Evolutionary conservation across 1,140 invertebrate genomes (phyloP), one percentile per base, ranked within the genome.

Genomic region (Caenorhabditis latens): DNA sequence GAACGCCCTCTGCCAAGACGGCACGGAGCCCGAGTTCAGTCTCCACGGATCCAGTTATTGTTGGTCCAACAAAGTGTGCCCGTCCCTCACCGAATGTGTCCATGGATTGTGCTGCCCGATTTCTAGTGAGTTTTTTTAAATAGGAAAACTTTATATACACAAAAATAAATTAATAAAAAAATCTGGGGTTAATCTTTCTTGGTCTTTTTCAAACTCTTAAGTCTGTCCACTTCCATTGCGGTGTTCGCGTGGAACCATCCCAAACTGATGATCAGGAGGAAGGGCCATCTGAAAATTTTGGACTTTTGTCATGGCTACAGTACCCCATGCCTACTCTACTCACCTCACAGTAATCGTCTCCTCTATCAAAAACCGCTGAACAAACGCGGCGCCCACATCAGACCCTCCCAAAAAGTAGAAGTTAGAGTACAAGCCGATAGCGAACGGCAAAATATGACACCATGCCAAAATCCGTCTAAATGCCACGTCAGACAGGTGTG

Each of bases 321-420:
- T n/a, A n/a, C 16, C n/a, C 16, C 16, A 21, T 63, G 3, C 2
- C 3, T 0, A 48, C 43, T 32, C 32, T 40, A 13, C 43, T 48
- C 86, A 92, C 63, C 91, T 87, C 6, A 92, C n/a, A 43, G 91
- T 89, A 55, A 92, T 88, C 14, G 91, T 92, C 85, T 92, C 91
- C 71, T 92, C 89, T 67, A 88, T 89, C 84, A 92, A 92, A 48
- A 92, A 93, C 58, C 92, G 58, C 48, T 92, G 83, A 4, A 92
- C 91, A 82, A 92, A 92, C 19, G 91, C 87, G 43, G 87, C 90
- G 2, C 91, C 91, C 21, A 92, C 89, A n/a, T 90, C 67, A 50
- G 79, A 61, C 9, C 92, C 91, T n/a, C 92, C 92, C 24, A 92
- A 83, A 84, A 92, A 92, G 71, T 92, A 92, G 84, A 92, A 92